Evolutionary conservation across 2,888 invertebrate genomes (phyloP), one percentile per base, ranked within the genome.

Genomic region (Caenorhabditis sp.): DNA sequence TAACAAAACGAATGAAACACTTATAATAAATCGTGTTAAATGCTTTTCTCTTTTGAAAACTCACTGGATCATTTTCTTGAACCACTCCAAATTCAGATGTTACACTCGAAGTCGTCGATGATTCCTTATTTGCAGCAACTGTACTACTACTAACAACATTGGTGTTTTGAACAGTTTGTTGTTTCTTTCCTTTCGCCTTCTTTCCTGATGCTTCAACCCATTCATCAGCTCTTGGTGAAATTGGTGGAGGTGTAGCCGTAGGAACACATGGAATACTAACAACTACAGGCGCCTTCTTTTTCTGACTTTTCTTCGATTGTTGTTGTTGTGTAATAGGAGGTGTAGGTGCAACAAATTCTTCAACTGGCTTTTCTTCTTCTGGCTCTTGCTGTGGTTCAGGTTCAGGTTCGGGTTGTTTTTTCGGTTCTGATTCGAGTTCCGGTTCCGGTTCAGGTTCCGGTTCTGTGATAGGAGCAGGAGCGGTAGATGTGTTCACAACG

Each of bases 171-270:
- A n/a, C n/a, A n/a, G n/a, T n/a, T 17, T 17, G 12, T 17, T 43
- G 7, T 17, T 43, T 43, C 3, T 7, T 14, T 12, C 10, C 14
- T 54, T 65, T 73, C 27, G 26, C 58, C 67, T 76, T 79, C 66
- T 76, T 78, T n/a, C 74, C 72, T 31, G 65, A 67, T 20, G 79
- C 81, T 57, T 79, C 78, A 3, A 64, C 73, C 76, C 77, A 77
- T 54, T 83, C 79, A 21, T 81, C 78, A 5, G 64, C 60, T n/a
- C 61, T 64, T 10, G 74, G 62, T 49, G 75, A 66, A 5, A 66
- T 49, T 31, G 66, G 43, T 43, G 25, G 12, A 50, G 31, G 8
- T 59, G 59, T 25, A 60, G 58, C 8, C 67, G 61, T 2, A 62
- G 66, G 69, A 25, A 65, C 58, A 10, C 38, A 65, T 17, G 66